phyloP scores from a whole-genome alignment of 2,797 vertebrate species.

The Periparus ater region DNA sequence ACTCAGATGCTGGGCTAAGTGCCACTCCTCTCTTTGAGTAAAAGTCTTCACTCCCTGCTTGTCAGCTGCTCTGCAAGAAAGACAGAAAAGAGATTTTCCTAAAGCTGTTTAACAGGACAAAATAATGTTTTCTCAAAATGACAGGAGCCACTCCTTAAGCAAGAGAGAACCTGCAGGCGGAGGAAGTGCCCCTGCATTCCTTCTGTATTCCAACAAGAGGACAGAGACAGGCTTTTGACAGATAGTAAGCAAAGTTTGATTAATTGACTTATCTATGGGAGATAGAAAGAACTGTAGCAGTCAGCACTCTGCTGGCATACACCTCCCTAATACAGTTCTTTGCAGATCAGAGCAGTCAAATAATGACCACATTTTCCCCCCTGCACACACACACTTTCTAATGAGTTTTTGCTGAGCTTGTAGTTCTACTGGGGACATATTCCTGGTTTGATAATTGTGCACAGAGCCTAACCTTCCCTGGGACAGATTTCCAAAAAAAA shows the following conservation, averaged over 20 bases:
- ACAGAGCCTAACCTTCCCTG: neutral
- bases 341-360: slow-evolving; percentile 13
- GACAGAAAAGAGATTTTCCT: neutral
- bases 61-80: neutral
- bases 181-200: slow-evolving; percentile 13
- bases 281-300: slow-evolving; percentile 46
- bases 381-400: neutral
- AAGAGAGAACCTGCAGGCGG: neutral
- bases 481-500: neutral
- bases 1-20: neutral
- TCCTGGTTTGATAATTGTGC: slow-evolving; percentile 17
- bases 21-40: neutral
- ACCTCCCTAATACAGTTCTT: slow-evolving; percentile 24
- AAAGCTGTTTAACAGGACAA: neutral
- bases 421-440: neutral
- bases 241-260: slow-evolving; percentile 58
- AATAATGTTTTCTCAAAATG: neutral
- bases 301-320: slow-evolving; percentile 32
- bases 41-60: neutral
- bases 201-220: slow-evolving; percentile 1
- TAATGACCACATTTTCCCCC: neutral
- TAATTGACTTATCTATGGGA: slow-evolving; percentile 64
- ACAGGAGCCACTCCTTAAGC: neutral
- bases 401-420: slow-evolving; percentile 45
- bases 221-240: slow-evolving; percentile 42